These are phyloP conservation scores for Ammospiza nelsoni DNA, from an alignment of 2,113 vertebrate genomes.

Conservation along the genomic window DNA sequence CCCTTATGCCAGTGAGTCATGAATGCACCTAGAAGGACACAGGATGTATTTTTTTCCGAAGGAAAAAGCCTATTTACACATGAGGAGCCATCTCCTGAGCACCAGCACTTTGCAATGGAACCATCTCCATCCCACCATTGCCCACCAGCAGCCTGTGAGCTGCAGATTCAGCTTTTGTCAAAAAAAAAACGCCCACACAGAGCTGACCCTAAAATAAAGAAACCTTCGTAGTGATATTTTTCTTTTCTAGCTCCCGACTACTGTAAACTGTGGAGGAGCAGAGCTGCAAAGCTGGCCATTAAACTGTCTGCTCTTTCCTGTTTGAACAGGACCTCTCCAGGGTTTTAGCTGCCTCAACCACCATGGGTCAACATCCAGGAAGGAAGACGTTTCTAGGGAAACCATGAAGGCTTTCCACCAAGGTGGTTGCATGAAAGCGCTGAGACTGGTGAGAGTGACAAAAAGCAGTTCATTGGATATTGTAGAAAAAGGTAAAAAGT, in stretches of 20 bases:
- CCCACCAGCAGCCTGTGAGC: not conserved
- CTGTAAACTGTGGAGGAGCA: constrained; percentile 73
- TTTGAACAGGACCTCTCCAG: constrained; percentile 81
- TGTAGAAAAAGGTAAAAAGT: constrained; percentile 70
- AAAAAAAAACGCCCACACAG: constrained; percentile 33
- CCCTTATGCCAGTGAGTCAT: not conserved
- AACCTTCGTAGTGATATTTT: constrained; percentile 55
- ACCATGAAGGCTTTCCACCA: constrained; percentile 66
- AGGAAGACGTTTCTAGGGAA: constrained; percentile 83
- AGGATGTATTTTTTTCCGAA: not conserved
- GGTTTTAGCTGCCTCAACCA: constrained; percentile 68
- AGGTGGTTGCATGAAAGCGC: constrained; percentile 70
- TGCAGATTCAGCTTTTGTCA: not conserved
- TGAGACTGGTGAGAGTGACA: constrained; percentile 77
- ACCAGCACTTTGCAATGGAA: not conserved
- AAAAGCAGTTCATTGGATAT: constrained; percentile 81
- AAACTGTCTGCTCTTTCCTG: constrained; percentile 84
- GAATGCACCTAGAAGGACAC: not conserved
- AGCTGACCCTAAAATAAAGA: constrained; percentile 63
- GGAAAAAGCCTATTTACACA: not conserved
- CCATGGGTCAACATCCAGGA: constrained; percentile 76
- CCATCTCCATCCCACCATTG: not conserved
- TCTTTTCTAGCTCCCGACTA: constrained; percentile 66
- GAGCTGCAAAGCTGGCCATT: constrained; percentile 80
- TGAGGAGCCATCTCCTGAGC: not conserved